phyloP scores from a whole-genome alignment of 2,113 vertebrate genomes.

The Heliornis fulica region DNA sequence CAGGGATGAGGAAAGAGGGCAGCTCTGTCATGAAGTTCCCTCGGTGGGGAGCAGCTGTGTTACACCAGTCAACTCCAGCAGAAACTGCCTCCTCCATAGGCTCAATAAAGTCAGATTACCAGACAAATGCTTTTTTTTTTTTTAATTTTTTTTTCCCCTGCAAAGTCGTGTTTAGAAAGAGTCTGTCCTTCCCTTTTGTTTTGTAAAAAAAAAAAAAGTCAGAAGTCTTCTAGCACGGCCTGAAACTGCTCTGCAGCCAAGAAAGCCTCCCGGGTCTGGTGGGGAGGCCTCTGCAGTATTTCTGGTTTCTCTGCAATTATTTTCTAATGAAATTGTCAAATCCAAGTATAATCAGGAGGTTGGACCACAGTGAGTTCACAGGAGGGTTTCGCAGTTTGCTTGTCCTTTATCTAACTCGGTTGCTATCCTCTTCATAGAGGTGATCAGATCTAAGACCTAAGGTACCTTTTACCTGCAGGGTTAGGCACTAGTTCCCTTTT shows the following conservation, averaged over 20 bases:
- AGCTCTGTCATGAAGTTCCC: not conserved
- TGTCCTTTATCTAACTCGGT: not conserved
- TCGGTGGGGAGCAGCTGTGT: not conserved
- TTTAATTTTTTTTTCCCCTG: no score
- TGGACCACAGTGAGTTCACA: not conserved
- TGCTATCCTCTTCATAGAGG: not conserved
- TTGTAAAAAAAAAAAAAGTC: not conserved
- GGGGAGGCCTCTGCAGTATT: slow-evolving; percentile 6
- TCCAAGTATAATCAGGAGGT: not conserved
- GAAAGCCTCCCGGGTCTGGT: not conserved
- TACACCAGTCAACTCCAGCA: not conserved
- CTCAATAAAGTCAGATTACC: not conserved
- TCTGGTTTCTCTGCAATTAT: slow-evolving; percentile 23
- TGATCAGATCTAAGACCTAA: not conserved
- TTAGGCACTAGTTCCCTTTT: not conserved
- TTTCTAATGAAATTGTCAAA: slow-evolving; percentile 36
- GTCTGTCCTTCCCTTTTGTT: not conserved
- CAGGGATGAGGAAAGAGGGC: slow-evolving; percentile 22
- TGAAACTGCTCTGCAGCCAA: not conserved
- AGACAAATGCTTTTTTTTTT: not conserved
- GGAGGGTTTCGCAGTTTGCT: not conserved
- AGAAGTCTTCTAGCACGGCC: not conserved
- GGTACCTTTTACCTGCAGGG: not conserved
- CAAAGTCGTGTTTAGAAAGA: not conserved
- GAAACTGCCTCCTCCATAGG: not conserved